Evolutionary conservation across 1,140 invertebrate species (phyloP).

Genomic region (Drosophila sucinea): DNA sequence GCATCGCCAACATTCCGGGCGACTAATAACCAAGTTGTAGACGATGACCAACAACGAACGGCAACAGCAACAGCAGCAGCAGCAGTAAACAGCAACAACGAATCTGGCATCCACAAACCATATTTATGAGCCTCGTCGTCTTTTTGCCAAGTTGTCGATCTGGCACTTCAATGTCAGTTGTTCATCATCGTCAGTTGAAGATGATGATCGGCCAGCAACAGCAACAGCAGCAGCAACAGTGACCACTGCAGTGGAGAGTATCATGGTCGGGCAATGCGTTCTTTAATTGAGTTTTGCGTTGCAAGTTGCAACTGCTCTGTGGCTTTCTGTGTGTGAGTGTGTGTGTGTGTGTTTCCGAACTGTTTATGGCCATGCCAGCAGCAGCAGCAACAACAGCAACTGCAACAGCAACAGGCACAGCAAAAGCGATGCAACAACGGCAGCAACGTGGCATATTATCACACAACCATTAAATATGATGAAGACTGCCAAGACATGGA

Average conservation of each 20-base stretch:
- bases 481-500: constrained; percentile 66
- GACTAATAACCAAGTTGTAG: constrained; percentile 81
- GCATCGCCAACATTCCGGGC: constrained; percentile 79
- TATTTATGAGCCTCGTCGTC: constrained; percentile 72
- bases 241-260: constrained; percentile 47
- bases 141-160: constrained; percentile 66
- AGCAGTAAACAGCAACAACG: constrained; percentile 8
- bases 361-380: constrained; percentile 74
- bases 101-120: constrained; percentile 49
- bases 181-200: constrained; percentile 61
- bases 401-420: constrained; percentile 26
- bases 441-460: constrained; percentile 79
- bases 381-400: constrained; percentile 29
- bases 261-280: constrained; percentile 72
- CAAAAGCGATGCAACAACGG: constrained; percentile 17
- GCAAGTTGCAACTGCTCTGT: constrained; percentile 55
- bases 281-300: constrained; percentile 81
- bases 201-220: background rate
- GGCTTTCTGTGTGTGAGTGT: constrained; percentile 4
- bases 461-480: constrained; percentile 82
- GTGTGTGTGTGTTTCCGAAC: constrained; percentile 20
- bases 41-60: constrained; percentile 55
- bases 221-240: constrained; percentile 31
- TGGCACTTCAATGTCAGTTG: constrained; percentile 80
- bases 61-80: constrained; percentile 27